A percentile compares a stretch with the other conserved stretches of the same genome.
phyloP scores from a whole-genome alignment of 2,888 invertebrate species.

The Sesamia inferens region DNA sequence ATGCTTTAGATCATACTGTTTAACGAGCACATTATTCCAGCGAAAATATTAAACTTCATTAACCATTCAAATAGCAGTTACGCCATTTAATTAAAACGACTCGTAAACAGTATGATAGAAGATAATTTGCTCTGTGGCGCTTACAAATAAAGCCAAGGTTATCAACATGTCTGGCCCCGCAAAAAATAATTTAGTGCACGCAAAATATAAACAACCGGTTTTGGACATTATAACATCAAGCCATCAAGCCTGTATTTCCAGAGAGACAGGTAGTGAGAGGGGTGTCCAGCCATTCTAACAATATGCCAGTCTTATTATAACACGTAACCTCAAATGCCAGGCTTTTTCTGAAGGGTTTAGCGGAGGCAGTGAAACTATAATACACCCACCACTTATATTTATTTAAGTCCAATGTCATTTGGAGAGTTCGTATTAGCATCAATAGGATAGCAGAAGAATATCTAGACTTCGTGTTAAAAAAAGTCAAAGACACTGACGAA shows the following conservation, averaged over 20 bases:
- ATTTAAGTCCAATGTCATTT: not conserved
- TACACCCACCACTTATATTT: no score
- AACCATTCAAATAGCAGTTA: conserved; percentile 48
- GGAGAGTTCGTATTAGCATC: not conserved
- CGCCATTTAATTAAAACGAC: conserved; percentile 57
- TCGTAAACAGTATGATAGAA: conserved; percentile 55
- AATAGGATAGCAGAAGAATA: not conserved
- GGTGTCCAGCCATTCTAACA: not conserved
- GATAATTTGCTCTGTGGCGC: conserved; percentile 58
- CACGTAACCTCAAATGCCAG: not conserved
- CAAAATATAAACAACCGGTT: conserved; percentile 70
- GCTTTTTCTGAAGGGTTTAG: no score
- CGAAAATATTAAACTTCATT: conserved; percentile 40
- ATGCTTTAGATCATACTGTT: conserved; percentile 4
- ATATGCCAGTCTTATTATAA: not conserved
- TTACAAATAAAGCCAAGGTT: conserved; percentile 71
- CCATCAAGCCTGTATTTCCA: not conserved
- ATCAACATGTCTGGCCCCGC: conserved; percentile 62
- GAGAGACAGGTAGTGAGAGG: not conserved
- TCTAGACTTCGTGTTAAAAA: not conserved
- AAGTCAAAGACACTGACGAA: not conserved
- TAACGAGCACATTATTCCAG: not conserved
- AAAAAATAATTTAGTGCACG: conserved; percentile 71
- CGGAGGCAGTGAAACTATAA: no score
- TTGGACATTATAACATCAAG: conserved; percentile 43